phyloP scores from a whole-genome alignment of 2,113 vertebrate genomes.

The Nycticebus coucang region DNA sequence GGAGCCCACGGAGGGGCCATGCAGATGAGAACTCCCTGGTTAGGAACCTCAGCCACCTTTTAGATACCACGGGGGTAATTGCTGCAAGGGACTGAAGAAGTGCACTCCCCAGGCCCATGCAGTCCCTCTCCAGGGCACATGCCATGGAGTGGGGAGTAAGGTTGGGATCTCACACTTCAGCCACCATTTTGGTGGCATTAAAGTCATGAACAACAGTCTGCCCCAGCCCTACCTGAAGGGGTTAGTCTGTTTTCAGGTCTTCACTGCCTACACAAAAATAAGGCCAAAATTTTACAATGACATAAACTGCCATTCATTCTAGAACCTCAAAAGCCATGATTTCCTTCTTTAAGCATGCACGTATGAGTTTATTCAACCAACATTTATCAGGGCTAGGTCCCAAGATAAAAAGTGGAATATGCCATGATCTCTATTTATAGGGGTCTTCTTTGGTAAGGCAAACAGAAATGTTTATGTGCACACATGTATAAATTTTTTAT shows the following conservation, averaged over 20 bases:
- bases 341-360: not conserved
- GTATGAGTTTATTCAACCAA: not conserved
- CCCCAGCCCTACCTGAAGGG: not conserved
- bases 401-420: constrained; percentile 4
- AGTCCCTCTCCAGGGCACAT: not conserved
- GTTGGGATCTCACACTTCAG: not conserved
- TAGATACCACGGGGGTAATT: not conserved
- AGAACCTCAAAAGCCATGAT: not conserved
- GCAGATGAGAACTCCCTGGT: not conserved
- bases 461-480: not conserved
- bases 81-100: not conserved
- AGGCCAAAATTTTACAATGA: not conserved
- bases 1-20: too few species aligned
- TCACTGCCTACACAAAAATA: not conserved
- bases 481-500: not conserved
- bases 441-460: not conserved
- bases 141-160: not conserved
- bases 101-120: not conserved
- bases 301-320: not conserved
- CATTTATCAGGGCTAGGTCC: not conserved
- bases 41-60: not conserved
- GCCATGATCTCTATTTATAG: not conserved
- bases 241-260: not conserved
- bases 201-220: not conserved
- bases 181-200: not conserved